Base-by-base conservation (phyloP, 2,113 vertebrate species). In the Andinoacara biseriatus region DNA sequence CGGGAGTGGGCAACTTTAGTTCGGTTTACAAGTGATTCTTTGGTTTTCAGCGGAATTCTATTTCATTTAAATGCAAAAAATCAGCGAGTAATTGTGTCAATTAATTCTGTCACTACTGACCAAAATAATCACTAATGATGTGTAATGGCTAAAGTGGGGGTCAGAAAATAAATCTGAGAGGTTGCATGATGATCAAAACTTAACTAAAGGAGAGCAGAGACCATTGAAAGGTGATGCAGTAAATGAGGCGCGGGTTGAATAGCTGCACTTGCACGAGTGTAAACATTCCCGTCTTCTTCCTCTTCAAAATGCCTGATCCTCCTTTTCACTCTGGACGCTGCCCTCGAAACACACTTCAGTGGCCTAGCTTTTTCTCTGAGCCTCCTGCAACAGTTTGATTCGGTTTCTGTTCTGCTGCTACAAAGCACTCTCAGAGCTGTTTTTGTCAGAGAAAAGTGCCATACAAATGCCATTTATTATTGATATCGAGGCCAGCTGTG, bases 381-480 rank as follows among this genome's bases (percentile, higher is more conserved):
- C 35, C 49, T 56, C 40, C 58, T 31, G 40, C 78, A 90, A 87
- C 79, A 82, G 60, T 90, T 89, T 83, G 83, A 65, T 85, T 74
- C 31, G 54, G 77, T 85, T 85, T 85, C 84, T 81, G 46, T 89
- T 92, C 88, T 87, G 52, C 82, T 33, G 76, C 90, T 80, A 87
- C 86, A 90, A 87, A 90, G 85, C 87, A 80, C 90, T 85, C 54
- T 46, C 54, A 40, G 85, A 86, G 86, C 77, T 61, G 75, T 84
- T 93, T 89, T 88, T 82, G 83, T 89, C 18, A 15, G 83, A 78
- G 77, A 88, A 91, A 93, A 91, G 79, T 80, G 83, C 89, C 81
- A 58, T 59, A 87, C 88, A 93, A 90, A 91, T 10, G 61, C 13
- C 81, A 90, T 94, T 58, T 82, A 93, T 94, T 93, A 94, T 94